Evolutionary conservation across 2,888 invertebrate species (phyloP), one percentile per base, ranked within the genome.

Genomic region (Trichacis sp.): DNA sequence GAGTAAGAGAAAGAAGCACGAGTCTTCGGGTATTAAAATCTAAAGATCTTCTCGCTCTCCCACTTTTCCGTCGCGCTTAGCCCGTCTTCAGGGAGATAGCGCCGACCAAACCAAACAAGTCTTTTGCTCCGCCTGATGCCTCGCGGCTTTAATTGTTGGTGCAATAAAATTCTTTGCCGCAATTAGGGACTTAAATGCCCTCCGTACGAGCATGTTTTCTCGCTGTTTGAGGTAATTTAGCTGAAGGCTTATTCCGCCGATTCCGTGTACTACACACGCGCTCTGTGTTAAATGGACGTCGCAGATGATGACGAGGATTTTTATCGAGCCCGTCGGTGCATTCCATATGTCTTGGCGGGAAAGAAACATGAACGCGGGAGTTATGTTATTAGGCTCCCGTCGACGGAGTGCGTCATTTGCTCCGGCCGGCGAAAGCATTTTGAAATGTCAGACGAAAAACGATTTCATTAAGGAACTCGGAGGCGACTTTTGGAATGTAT

Each of bases 191-290:
- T 63, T 63, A 65, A 65, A 65, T 65, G 63, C 58, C 47, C 58
- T 50, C 55, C 47, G 65, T 62, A 55, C 54, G 49, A 65, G 46
- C 63, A 63, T 70, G 74, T 69, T 68, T 63, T 66, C 72, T 68
- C 65, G 65, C 61, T 66, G 66, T 68, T 67, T 61, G 55, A 55
- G 57, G 58, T 66, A 63, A 70, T 69, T 75, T 71, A 68, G 54
- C 67, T 45, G 58, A 50, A 61, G 58, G 64, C 69, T 69, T 68
- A 68, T 67, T 69, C 61, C 69, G 48, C 48, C 65, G 55, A 64
- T 69, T 66, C 64, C 61, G 43, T 64, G 66, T 69, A 69, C 55
- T 59, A 52, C 57, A 61, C 63, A 3, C 54, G 58, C 57, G 57
- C 59, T 36, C 53, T 50, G 55, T 38, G 60, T 47, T 57, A 64